Evolutionary conservation across 2,113 vertebrate genomes (phyloP), one percentile per base, ranked within the genome.

Genomic region (Pelmatolapia mariae): DNA sequence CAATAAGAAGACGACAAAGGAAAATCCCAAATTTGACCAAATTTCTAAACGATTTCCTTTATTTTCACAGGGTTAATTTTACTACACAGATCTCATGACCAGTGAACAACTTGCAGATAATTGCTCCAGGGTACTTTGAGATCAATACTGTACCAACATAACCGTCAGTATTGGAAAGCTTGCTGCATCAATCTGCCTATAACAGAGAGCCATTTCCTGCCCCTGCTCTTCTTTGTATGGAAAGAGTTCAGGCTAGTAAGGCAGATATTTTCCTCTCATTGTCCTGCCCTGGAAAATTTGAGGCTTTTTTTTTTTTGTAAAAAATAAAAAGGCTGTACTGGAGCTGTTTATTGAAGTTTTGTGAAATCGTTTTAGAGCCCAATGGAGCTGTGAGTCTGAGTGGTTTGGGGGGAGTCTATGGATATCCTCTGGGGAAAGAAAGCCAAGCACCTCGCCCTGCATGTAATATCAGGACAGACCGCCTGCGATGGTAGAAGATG

Each of bases 71-170:
- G 59, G 73, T 81, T 57, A 0, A 54, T 80, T 57, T 36, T 73
- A 59, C 73, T 15, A n/a, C 80, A 78, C 47, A 40, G 91, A 94
- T 91, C 88, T 50, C 56, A 82, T 91, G 89, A 82, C 52, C 63
- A 76, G 47, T 19, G n/a, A 66, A 83, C 82, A 92, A 88, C 66
- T 89, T 94, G 89, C 87, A 76, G 81, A 90, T 86, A 88, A 92
- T 91, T 47, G 92, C 94, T 83, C 19, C 26, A 2, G 94, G 94
- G 9, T 82, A 90, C 80, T 91, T 93, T 79, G 59, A 76, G 89
- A 92, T 95, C 95, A 59, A 95, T 95, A 87, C 66, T 4, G 78
- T 71, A 26, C 83, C 89, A 84, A 86, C 90, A 52, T 86, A 90
- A 61, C 83, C 71, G 85, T 83, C 82, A 29, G 84, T 85, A 89